Percentiles rank a stretch among this genome's conserved stretches.
These are phyloP conservation scores for Oryzias melastigma DNA, from an alignment of 2,113 vertebrate species.

Conservation along the genomic window DNA sequence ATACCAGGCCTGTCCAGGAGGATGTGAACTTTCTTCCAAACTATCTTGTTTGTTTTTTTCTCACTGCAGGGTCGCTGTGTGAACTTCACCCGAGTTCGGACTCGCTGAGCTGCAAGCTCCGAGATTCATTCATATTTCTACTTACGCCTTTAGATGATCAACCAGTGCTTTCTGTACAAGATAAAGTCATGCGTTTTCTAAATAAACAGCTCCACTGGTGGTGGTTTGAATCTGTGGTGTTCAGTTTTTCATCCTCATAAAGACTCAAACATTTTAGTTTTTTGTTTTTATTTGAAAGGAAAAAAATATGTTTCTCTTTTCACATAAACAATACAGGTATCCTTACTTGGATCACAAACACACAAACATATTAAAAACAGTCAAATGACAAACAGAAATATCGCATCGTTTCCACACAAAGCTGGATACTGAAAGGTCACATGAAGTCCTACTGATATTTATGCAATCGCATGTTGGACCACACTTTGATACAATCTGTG, in stretches of 20 bases:
- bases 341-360: conserved; percentile 52
- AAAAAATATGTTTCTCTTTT: conserved; percentile 58
- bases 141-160: not conserved
- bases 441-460: conserved; percentile 15
- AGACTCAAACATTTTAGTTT: not conserved
- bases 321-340: conserved; percentile 63
- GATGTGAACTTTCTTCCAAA: not conserved
- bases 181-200: conserved; percentile 26
- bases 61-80: conserved; percentile 75
- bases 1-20: too few relatives aligned
- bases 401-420: conserved; percentile 23
- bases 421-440: conserved; percentile 25
- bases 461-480: not conserved
- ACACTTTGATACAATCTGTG: conserved; percentile 28
- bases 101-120: conserved; percentile 32
- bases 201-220: conserved; percentile 50
- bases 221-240: too few relatives aligned
- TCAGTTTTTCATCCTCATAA: too few relatives aligned
- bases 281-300: conserved; percentile 61
- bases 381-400: conserved; percentile 36
- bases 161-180: not conserved
- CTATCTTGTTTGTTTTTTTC: not conserved
- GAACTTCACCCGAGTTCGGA: conserved; percentile 74
- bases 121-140: conserved; percentile 10
- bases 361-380: conserved; percentile 32